A percentile compares a stretch with the other conserved stretches of the same genome.
phyloP scores from a whole-genome alignment of 2,888 invertebrate species.

The Hydroisotoma schaefferi region DNA sequence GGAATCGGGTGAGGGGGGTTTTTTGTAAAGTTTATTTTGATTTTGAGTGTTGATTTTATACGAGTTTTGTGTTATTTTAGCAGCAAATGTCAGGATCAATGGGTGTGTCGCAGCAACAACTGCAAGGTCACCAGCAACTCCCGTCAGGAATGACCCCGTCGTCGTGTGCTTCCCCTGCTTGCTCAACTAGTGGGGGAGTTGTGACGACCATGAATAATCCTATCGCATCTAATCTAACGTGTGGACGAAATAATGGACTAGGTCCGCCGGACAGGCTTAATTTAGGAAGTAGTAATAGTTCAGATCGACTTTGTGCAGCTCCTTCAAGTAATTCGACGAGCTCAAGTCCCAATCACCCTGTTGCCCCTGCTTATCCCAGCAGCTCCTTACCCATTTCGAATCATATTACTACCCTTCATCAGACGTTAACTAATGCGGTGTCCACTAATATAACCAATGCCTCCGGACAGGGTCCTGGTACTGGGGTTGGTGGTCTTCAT shows the following conservation, averaged over 20 bases:
- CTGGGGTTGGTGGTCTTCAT: constrained; percentile 22
- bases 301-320: not conserved
- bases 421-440: constrained; percentile 32
- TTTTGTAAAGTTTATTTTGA: not conserved
- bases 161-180: not conserved
- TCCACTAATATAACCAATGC: constrained; percentile 39
- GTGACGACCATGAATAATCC: too few species aligned
- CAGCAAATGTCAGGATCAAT: too few species aligned
- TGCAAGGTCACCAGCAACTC: too few species aligned
- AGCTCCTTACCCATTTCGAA: constrained; percentile 12
- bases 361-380: not conserved
- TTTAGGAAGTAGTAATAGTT: constrained; percentile 4
- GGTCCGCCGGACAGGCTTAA: not conserved
- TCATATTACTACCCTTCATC: constrained; percentile 24
- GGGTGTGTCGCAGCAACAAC: too few species aligned
- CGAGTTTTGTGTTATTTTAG: too few species aligned
- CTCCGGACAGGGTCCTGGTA: constrained; percentile 45
- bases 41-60: too few species aligned
- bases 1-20: constrained; percentile 77
- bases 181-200: constrained; percentile 3
- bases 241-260: not conserved
- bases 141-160: not conserved
- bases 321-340: constrained; percentile 5
- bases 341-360: constrained; percentile 8
- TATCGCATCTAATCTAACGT: not conserved